Evolutionary conservation across 2,888 invertebrate genomes (phyloP).

Genomic region (Crematogaster levior): DNA sequence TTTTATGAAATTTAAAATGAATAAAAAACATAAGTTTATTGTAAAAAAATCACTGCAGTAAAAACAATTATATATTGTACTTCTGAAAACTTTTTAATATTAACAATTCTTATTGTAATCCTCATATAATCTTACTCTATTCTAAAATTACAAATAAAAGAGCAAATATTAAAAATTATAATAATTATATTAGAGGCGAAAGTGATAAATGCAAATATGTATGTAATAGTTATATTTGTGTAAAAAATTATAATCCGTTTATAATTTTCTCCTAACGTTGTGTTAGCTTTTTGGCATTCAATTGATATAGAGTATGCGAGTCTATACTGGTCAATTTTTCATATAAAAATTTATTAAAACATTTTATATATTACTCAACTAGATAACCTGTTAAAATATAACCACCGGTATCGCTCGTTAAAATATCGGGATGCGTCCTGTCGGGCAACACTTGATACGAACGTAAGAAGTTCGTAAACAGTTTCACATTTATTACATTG

Average conservation of each 20-base stretch:
- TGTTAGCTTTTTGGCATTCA: background rate
- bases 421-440: conserved; percentile 97
- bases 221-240: background rate
- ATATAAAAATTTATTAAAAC: conserved; percentile 15
- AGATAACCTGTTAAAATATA: conserved; percentile 92
- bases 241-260: conserved; percentile 12
- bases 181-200: background rate
- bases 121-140: background rate
- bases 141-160: background rate
- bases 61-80: background rate
- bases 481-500: conserved; percentile 91
- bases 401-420: conserved; percentile 95
- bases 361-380: conserved; percentile 64
- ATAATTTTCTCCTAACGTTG: background rate
- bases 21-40: background rate
- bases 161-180: background rate
- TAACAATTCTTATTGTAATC: background rate
- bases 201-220: background rate
- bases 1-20: background rate
- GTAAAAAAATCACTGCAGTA: background rate
- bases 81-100: background rate
- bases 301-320: background rate
- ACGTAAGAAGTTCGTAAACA: conserved; percentile 95
- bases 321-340: background rate
- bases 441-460: conserved; percentile 96